phyloP scores from a whole-genome alignment of 2,888 invertebrate species.

The Ophioninae sp. region DNA sequence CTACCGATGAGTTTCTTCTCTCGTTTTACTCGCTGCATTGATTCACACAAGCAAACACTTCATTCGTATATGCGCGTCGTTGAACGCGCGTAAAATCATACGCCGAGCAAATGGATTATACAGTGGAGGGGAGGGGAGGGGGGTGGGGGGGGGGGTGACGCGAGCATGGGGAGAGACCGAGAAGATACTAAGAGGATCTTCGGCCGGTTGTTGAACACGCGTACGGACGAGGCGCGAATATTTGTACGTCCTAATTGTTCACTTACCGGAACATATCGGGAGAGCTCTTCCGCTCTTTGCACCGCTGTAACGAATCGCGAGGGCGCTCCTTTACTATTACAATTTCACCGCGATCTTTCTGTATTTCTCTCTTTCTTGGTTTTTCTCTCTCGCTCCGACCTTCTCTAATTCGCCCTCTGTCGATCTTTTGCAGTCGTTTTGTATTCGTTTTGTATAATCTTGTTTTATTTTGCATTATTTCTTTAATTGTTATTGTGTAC shows the following conservation, averaged over 20 bases:
- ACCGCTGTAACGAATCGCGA: constrained; percentile 51
- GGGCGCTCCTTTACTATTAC: constrained; percentile 45
- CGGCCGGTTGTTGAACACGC: constrained; percentile 46
- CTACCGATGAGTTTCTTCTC: constrained; percentile 34
- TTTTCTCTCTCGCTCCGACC: no score
- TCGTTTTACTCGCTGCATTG: constrained; percentile 45
- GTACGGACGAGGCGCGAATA: constrained; percentile 62
- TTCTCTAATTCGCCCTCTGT: no score
- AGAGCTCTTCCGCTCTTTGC: constrained; percentile 78
- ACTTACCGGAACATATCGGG: constrained; percentile 78
- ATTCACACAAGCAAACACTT: constrained; percentile 29
- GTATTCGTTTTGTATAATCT: no score
- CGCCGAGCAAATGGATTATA: constrained; percentile 35
- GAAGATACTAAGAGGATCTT: constrained; percentile 13
- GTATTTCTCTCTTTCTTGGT: neutral
- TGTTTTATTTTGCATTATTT: no score
- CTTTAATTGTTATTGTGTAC: no score
- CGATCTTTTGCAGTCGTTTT: no score
- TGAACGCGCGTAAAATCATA: constrained; percentile 4
- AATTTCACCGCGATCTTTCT: neutral
- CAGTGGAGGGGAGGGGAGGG: constrained; percentile 27
- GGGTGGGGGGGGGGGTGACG: no score
- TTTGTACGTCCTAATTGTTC: constrained; percentile 77
- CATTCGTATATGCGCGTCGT: neutral
- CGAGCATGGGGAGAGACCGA: constrained; percentile 10